Base-by-base conservation (phyloP, 2,797 vertebrate species). In the Gymnodraco acuticeps region DNA sequence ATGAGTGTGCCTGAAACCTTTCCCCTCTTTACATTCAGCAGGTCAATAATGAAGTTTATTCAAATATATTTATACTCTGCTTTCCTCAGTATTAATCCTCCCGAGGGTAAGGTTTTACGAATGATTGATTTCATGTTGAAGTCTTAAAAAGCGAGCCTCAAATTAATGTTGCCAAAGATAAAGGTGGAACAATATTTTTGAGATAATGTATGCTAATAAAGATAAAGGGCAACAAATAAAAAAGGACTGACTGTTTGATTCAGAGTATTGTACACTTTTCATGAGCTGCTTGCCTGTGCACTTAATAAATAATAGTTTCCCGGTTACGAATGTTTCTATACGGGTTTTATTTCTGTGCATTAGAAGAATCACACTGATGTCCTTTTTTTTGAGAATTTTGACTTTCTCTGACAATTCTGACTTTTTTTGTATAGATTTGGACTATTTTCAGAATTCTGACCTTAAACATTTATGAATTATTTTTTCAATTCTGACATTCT, bases 121-220 rank as follows among this genome's bases (percentile, higher is more conserved):
- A 14, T 68, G 64, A 63, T 38, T 73, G 85, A 89, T 88, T 91
- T 90, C 77, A 89, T 75, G 82, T 86, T 90, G 81, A 84, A 89
- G 87, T 89, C 43, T 41, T 9, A 74, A 67, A 54, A 65, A 46
- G 19, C 50, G 48, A 47, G 27, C 41, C 48, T 70, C n/a, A 51
- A 63, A 27, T 69, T 52, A 20, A 41, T 79, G 83, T 86, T 91
- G 87, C 90, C 91, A 90, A 90, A 90, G 81, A 87, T 52, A 13
- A 74, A 41, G 73, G 52, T 75, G 70, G 59, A 73, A 42, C 66
- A 88, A 19, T 79, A 70, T 85, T 91, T 91, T 80, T 81, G 53
- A 84, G 47, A 64, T 75, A 13, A 62, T 73, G 60, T 69, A 62
- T 69, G 64, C 73, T 75, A 72, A 75, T 66, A 38, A 27, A 91